These are phyloP conservation scores for Pangasius djambal DNA, from an alignment of 2,797 vertebrate species.

Conservation along the genomic window DNA sequence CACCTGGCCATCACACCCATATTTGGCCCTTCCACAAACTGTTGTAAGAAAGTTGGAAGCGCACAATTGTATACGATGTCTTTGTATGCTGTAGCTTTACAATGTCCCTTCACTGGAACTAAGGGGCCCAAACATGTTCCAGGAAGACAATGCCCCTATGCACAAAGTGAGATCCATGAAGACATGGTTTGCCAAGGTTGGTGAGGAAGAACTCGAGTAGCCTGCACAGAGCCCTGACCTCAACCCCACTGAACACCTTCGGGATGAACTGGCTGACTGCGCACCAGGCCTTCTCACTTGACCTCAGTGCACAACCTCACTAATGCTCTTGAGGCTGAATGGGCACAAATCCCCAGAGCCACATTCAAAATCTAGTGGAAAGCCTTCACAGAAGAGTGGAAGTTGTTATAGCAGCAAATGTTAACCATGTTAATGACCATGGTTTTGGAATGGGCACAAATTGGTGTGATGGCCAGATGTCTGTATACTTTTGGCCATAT, in stretches of 20 bases:
- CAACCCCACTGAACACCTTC: not conserved
- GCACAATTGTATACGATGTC: not conserved
- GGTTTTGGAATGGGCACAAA: not conserved
- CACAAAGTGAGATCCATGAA: not conserved
- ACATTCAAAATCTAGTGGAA: not conserved
- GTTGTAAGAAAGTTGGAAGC: not conserved
- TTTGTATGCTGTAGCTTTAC: not conserved
- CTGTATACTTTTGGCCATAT: not conserved
- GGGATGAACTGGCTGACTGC: not conserved
- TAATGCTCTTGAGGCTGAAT: not conserved
- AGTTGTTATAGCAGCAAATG: not conserved
- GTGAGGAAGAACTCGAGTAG: not conserved
- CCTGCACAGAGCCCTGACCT: not conserved
- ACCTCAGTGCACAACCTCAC: not conserved
- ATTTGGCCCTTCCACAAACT: not conserved
- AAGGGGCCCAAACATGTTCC: not conserved
- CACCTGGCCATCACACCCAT: not conserved
- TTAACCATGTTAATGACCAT: not conserved
- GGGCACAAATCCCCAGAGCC: not conserved
- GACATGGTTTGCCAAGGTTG: not conserved
- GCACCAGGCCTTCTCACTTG: not conserved
- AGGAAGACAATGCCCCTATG: not conserved
- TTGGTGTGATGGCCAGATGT: not conserved
- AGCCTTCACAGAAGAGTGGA: not conserved
- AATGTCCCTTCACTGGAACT: not conserved